A percentile compares a stretch with the other conserved stretches of the same genome.
These are phyloP conservation scores for Cetoscarus ocellatus DNA, from an alignment of 2,797 vertebrate genomes.

Conservation along the genomic window DNA sequence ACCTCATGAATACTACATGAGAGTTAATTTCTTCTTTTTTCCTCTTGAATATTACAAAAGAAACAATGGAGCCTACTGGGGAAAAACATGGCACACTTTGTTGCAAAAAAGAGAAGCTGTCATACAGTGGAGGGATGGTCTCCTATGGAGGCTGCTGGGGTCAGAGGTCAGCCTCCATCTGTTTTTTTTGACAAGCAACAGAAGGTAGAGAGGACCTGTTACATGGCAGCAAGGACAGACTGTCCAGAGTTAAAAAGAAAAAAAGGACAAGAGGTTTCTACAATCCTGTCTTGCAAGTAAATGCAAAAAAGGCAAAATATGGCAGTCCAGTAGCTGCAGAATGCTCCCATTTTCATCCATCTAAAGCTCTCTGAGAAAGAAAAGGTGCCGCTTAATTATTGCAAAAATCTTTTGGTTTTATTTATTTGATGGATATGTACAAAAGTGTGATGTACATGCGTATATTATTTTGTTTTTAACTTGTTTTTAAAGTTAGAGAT, in stretches of 20 bases:
- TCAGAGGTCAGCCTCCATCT: conserved; percentile 46
- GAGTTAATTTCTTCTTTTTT: conserved; percentile 69
- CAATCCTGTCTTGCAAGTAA: not conserved
- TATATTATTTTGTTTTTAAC: no score
- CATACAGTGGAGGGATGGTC: conserved; percentile 30
- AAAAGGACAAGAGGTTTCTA: no score
- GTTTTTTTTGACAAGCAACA: conserved; percentile 53
- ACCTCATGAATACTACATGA: conserved; percentile 77
- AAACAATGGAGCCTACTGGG: conserved; percentile 46
- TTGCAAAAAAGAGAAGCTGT: conserved; percentile 16
- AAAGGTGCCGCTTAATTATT: no score
- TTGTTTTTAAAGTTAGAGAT: no score
- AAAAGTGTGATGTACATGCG: no score
- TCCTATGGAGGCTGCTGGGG: conserved; percentile 48
- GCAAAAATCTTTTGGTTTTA: no score
- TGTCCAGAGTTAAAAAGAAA: not conserved
- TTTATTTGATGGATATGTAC: no score
- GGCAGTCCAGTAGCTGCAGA: no score
- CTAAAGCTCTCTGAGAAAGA: no score
- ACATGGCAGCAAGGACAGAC: conserved; percentile 26
- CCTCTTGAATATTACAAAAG: conserved; percentile 65
- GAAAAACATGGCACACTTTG: conserved; percentile 50
- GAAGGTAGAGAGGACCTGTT: conserved; percentile 35
- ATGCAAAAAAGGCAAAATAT: no score
- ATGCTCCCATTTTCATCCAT: no score